Evolutionary conservation across 2,113 vertebrate genomes (phyloP).

Genomic region (Lipotes vexillifer): DNA sequence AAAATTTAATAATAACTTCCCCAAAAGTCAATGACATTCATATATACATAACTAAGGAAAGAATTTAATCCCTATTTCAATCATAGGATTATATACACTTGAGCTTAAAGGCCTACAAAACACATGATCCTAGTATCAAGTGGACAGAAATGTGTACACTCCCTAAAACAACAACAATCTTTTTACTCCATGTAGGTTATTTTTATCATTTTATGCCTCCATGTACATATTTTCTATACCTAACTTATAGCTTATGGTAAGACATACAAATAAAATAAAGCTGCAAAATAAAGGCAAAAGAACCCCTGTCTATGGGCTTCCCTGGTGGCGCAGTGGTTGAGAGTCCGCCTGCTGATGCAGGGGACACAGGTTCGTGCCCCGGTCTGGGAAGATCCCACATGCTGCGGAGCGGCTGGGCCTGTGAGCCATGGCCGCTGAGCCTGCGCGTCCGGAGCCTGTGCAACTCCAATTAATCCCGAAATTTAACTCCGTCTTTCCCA

Average conservation of each 20-base stretch:
- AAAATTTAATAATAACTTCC: background rate
- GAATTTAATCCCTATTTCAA: slow-evolving; percentile 25
- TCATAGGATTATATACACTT: background rate
- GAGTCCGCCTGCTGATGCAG: too few species aligned
- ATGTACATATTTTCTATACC: background rate
- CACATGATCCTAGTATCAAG: background rate
- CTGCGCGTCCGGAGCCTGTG: too few species aligned
- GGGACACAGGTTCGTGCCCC: too few species aligned
- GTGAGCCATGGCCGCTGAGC: too few species aligned
- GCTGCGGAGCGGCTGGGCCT: too few species aligned
- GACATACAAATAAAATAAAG: background rate
- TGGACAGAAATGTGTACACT: background rate
- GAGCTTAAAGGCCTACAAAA: background rate
- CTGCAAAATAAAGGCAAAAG: background rate
- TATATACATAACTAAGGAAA: slow-evolving; percentile 29
- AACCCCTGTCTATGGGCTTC: background rate
- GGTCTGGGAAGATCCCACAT: too few species aligned
- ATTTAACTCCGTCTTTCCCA: background rate
- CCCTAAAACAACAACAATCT: background rate
- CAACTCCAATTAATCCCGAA: background rate
- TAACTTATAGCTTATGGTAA: background rate
- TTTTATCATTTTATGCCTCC: background rate
- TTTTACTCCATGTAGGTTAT: background rate
- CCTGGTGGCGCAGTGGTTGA: too few species aligned
- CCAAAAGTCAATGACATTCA: slow-evolving; percentile 1